Evolutionary conservation across 2,797 vertebrate genomes (phyloP).

Genomic region (Nyctibius grandis): DNA sequence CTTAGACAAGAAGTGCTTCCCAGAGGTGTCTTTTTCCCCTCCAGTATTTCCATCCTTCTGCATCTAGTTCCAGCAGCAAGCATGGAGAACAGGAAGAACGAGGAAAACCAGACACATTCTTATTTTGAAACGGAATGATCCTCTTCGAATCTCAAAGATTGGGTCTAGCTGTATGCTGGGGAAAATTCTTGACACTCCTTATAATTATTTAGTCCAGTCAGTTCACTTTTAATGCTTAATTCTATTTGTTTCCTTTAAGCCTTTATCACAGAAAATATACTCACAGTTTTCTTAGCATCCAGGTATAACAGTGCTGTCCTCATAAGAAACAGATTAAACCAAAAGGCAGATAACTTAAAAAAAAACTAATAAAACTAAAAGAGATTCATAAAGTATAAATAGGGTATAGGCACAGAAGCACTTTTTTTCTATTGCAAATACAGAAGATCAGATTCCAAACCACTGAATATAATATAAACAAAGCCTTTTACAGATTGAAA

Average conservation of each 20-base stretch:
- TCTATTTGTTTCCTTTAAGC: neutral
- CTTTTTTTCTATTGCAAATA: neutral
- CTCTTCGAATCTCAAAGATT: neutral
- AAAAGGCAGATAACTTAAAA: neutral
- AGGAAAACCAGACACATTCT: neutral
- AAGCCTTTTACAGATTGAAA: neutral
- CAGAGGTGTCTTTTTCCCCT: neutral
- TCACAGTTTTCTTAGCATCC: neutral
- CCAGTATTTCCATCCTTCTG: neutral
- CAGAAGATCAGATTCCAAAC: neutral
- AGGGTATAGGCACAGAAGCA: neutral
- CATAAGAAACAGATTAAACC: neutral
- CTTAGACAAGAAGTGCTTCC: conserved; percentile 1
- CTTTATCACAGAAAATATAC: neutral
- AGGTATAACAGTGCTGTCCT: neutral
- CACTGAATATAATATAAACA: neutral
- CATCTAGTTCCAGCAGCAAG: neutral
- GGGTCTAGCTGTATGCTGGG: neutral
- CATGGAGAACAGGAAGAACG: neutral
- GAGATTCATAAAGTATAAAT: neutral
- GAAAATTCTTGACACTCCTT: neutral
- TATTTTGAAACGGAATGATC: neutral
- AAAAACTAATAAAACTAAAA: neutral
- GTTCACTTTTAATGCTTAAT: neutral
- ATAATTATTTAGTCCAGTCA: neutral